Evolutionary conservation across 1,140 invertebrate species (phyloP).

Genomic region (Drosophila punjabiensis): DNA sequence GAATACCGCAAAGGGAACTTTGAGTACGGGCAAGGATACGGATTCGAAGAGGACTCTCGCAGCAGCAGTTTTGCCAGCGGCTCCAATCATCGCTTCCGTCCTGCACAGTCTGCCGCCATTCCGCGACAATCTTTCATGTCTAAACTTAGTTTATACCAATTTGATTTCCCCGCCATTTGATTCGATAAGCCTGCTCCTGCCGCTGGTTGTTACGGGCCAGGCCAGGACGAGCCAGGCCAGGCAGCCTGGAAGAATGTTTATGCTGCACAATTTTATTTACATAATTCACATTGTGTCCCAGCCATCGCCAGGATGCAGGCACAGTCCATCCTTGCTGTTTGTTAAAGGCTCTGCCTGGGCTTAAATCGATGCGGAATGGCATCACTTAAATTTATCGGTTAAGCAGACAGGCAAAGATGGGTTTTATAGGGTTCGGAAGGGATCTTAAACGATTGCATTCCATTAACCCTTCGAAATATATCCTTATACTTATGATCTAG

Average conservation of each 20-base stretch:
- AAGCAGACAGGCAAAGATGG: not conserved
- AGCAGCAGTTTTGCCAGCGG: constrained; percentile 20
- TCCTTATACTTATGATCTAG: not conserved
- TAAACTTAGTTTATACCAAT: constrained; percentile 79
- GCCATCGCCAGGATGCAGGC: constrained; percentile 38
- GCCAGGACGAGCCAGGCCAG: not conserved
- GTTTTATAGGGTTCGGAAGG: not conserved
- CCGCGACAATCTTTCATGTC: constrained; percentile 80
- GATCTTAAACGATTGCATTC: not conserved
- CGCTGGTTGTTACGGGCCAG: constrained; percentile 14
- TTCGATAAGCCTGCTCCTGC: constrained; percentile 77
- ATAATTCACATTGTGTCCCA: constrained; percentile 77
- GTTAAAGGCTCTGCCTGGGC: constrained; percentile 10
- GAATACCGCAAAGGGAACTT: constrained; percentile 19
- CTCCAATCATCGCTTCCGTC: constrained; percentile 50
- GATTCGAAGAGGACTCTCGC: constrained; percentile 3
- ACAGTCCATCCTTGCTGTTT: constrained; percentile 23
- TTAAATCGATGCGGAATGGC: constrained; percentile 18
- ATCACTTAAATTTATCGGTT: constrained; percentile 16
- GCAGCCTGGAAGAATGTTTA: constrained; percentile 64
- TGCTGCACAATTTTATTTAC: constrained; percentile 82
- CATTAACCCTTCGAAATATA: not conserved
- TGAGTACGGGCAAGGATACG: constrained; percentile 9
- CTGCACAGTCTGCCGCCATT: constrained; percentile 57
- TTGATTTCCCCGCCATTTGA: constrained; percentile 77